Evolutionary conservation across 1,140 invertebrate genomes (phyloP), one percentile per base, ranked within the genome.

Genomic region (Lepidurus couesii): DNA sequence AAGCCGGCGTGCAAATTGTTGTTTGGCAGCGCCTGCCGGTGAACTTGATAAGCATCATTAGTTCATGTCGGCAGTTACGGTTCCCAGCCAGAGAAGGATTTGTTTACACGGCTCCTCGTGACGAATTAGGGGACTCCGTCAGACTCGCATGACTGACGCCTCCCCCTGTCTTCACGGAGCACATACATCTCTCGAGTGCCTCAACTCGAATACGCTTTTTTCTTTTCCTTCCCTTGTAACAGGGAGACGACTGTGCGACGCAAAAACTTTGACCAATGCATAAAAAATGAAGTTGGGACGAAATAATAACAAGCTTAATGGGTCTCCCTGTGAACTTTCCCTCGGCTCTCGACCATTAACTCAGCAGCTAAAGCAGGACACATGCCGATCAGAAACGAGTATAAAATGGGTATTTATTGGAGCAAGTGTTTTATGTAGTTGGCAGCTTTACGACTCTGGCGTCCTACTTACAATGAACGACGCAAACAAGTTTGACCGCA

Each of bases 41-140:
- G 53, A 65, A 65, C 53, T 65, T 65, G 53, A 65, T 65, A 65
- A 65, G 53, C 53, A 65, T 65, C 53, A 65, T 65, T 65, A 65
- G 53, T 65, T 65, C 53, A 65, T 65, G 53, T 65, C 53, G 53
- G 53, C 53, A 65, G 53, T 65, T 65, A 65, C 53, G 53, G 53
- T 65, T 65, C 53, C 53, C n/a, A 65, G 13, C 53, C 21, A 65
- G 21, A 13, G 53, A 9, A 65, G 53, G 53, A 65, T 65, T 65
- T 65, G 53, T 65, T 65, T 65, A 65, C 53, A 65, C 53, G 8
- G 53, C 16, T 21, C 9, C 16, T 65, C 53, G 53, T 65, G 53
- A 13, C 53, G 53, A 65, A 65, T 65, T 21, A 21, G 53, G 53
- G 53, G 53, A 21, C 53, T 13, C 53, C 21, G 53, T 65, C 53